Base-by-base conservation (phyloP, 2,113 vertebrate species). In the Phalacrocorax brasilianus region DNA sequence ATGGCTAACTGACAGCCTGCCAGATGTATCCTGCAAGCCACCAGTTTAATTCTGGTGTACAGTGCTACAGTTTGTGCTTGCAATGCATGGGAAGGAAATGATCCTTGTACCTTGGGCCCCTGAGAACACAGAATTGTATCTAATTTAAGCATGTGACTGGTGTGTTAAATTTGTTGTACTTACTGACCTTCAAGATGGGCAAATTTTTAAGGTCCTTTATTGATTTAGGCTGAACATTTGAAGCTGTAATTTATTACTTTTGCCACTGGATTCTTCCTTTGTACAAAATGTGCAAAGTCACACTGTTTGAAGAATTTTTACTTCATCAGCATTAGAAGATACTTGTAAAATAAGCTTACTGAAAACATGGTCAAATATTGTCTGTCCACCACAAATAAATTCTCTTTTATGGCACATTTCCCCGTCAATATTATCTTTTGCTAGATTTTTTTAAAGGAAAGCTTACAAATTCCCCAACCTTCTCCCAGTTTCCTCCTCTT, bases 401-500 rank as follows among this genome's bases (percentile, higher is more conserved):
- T 72, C 44, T 73, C 14, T 85, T 91, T 38, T 50, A 45, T 55
- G 49, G 66, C 67, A 74, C 28, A 6, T 76, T 88, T 82, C 33
- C 44, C 33, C 88, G 91, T 93, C 79, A 96, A 85, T 94, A 89
- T 94, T 95, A 83, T 62, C 38, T 49, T 92, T 93, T 93, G 42
- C 55, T 80, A 28, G 38, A 21, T 14, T 93, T 87, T 75, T 85
- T 83, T 35, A 72, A 83, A 75, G 79, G 63, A 44, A 90, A 68
- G 16, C 55, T 83, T 91, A 56, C 53, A 74, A 91, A 85, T 80
- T 88, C n/a, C 38, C 32, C 26, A 77, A 4, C 12, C 50, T 62
- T 63, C 50, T 95, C 14, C 13, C 38, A 71, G 32, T 52, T 81
- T 58, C 45, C 42, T 81, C 42, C 14, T 21, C 21, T 65, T 85